These are phyloP conservation scores for Cirrhinus mrigala DNA, from an alignment of 2,797 vertebrate species.

Conservation along the genomic window DNA sequence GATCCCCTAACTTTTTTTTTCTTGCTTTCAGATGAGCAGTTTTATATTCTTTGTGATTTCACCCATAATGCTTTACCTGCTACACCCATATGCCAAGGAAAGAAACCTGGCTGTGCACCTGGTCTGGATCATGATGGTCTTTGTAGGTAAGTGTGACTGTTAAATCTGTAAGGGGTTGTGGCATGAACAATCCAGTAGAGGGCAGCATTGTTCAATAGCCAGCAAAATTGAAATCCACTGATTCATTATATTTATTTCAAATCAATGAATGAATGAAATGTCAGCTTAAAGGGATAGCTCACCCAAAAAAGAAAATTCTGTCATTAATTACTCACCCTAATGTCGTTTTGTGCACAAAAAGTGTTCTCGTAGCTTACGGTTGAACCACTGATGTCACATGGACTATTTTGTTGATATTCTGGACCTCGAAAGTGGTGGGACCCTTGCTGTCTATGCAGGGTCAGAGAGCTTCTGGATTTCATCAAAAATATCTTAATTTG, in stretches of 20 bases:
- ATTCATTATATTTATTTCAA: neutral
- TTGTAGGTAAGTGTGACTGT: constrained; percentile 81
- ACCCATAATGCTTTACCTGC: constrained; percentile 88
- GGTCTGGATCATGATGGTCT: constrained; percentile 82
- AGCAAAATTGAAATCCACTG: neutral
- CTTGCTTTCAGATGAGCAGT: constrained; percentile 86
- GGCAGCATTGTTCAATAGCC: neutral
- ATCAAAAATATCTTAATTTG: no score
- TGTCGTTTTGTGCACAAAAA: no score
- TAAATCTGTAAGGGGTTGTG: neutral
- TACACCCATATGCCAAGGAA: constrained; percentile 85
- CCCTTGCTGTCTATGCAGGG: no score
- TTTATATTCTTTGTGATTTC: constrained; percentile 87
- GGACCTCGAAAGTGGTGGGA: no score
- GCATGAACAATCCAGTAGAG: neutral
- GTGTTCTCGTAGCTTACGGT: no score
- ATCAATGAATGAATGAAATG: neutral
- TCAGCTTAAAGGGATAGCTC: neutral
- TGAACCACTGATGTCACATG: no score
- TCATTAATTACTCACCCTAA: no score
- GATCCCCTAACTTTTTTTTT: constrained; percentile 8
- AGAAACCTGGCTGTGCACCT: constrained; percentile 78
- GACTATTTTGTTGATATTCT: no score
- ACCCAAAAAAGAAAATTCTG: no score
- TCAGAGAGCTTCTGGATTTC: no score